Percentiles rank a stretch among this genome's conserved stretches.
Conservation (phyloP, 2,113 vertebrate species). For the Spermophilus dauricus region DNA sequence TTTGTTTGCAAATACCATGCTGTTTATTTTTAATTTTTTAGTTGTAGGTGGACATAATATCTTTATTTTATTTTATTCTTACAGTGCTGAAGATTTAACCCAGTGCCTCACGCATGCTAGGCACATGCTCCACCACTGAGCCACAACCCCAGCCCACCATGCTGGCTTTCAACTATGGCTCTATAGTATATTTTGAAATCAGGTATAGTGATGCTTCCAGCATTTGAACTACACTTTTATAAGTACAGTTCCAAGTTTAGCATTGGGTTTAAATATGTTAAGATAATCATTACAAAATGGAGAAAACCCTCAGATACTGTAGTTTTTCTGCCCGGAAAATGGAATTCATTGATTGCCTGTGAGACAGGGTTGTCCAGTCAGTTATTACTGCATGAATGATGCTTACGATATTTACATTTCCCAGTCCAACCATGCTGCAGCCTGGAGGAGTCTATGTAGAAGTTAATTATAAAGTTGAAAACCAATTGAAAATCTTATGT, state of each 20-base stretch:
- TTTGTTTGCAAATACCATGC: background rate
- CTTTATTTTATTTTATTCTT: too few relatives aligned
- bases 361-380: background rate
- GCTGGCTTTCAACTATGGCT: background rate
- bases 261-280: background rate
- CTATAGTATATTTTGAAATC: background rate
- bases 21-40: background rate
- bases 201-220: background rate
- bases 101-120: too few relatives aligned
- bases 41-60: too few relatives aligned
- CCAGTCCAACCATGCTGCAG: background rate
- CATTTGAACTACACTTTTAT: background rate
- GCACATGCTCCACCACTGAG: too few relatives aligned
- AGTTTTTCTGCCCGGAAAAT: background rate
- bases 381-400: rapidly evolving
- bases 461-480: background rate
- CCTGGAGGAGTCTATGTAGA: background rate
- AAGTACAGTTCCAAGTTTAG: background rate
- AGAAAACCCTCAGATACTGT: background rate
- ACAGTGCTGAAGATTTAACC: too few relatives aligned
- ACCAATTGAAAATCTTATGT: background rate
- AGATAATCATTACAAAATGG: background rate
- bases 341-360: rapidly evolving
- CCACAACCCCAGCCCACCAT: background rate
- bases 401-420: background rate